Evolutionary conservation across 1,140 invertebrate species (phyloP).

Genomic region (Drosophila equinoxialis): DNA sequence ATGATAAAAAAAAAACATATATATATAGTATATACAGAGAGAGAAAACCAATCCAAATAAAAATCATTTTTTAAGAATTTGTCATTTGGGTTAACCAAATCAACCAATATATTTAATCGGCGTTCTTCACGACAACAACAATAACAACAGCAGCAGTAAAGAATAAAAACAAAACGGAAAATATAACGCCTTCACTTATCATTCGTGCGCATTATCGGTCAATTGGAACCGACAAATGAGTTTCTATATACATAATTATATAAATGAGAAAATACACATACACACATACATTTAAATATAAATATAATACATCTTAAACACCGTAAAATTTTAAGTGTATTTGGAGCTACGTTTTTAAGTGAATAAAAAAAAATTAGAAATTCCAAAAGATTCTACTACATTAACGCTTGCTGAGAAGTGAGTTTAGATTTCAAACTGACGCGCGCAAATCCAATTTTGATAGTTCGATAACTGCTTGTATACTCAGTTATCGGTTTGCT

Average conservation of each 20-base stretch:
- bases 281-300: slow-evolving; percentile 75
- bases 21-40: not conserved
- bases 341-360: slow-evolving; percentile 81
- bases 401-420: too few relatives aligned
- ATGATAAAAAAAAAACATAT: not conserved
- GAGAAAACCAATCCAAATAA: slow-evolving; percentile 3
- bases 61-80: slow-evolving; percentile 3
- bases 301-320: slow-evolving; percentile 78
- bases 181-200: slow-evolving; percentile 59
- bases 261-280: slow-evolving; percentile 66
- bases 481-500: too few relatives aligned
- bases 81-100: slow-evolving; percentile 3
- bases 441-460: too few relatives aligned
- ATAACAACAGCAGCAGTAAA: too few relatives aligned
- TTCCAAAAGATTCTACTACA: slow-evolving; percentile 35
- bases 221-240: slow-evolving; percentile 57
- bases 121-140: slow-evolving; percentile 2
- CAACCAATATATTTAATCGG: slow-evolving; percentile 31
- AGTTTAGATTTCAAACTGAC: too few relatives aligned
- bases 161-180: not conserved
- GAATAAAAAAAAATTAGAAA: slow-evolving; percentile 77
- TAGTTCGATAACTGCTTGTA: too few relatives aligned
- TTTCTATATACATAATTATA: slow-evolving; percentile 77
- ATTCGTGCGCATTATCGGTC: slow-evolving; percentile 66
- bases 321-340: slow-evolving; percentile 81